A percentile compares a stretch with the other conserved stretches of the same genome.
Evolutionary conservation across 2,113 vertebrate genomes (phyloP).

Genomic region (Terrapene triunguis): DNA sequence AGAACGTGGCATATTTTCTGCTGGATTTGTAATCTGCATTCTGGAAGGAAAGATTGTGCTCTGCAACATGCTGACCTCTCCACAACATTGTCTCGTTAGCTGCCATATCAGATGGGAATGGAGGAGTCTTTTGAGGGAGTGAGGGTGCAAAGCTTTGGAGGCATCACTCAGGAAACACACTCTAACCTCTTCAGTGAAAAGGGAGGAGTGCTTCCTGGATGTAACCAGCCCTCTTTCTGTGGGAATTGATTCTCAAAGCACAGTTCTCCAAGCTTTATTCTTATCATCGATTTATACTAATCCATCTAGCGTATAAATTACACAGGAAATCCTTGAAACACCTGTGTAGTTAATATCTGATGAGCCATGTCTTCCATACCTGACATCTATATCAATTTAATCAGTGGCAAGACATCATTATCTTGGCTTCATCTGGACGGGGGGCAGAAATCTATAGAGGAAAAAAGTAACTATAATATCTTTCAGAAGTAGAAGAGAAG

Average conservation of each 20-base stretch:
- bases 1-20: background rate
- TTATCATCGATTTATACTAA: conserved; percentile 32
- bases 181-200: background rate
- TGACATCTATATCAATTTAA: conserved; percentile 11
- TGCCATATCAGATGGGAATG: background rate
- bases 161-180: background rate
- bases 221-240: background rate
- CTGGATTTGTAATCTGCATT: background rate
- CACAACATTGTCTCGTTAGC: background rate
- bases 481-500: background rate
- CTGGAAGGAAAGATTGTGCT: background rate
- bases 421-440: background rate
- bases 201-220: background rate
- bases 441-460: background rate
- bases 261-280: background rate
- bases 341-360: conserved; percentile 16
- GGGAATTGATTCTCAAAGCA: background rate
- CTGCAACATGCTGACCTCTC: background rate
- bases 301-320: conserved; percentile 15
- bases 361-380: background rate
- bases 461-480: background rate
- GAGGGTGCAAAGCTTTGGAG: background rate
- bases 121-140: background rate
- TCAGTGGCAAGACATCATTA: conserved; percentile 1
- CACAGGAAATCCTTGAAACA: conserved; percentile 1